Conservation (phyloP, 37 sponge, comb jelly and placozoan species). For the Agelas oroides region DNA sequence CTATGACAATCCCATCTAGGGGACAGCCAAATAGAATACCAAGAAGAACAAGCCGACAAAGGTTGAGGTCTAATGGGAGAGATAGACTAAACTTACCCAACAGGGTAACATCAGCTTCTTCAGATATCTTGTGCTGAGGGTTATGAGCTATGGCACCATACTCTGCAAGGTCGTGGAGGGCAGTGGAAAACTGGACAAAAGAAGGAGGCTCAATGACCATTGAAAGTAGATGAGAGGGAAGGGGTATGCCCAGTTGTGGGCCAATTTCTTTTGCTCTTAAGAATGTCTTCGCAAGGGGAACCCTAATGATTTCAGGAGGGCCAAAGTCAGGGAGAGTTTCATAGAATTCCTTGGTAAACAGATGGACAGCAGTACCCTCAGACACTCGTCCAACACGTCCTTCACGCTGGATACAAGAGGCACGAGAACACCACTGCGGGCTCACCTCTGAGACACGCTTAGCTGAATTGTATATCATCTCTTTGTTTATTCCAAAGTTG, state of each 20-base stretch:
- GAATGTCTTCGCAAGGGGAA: conserved; percentile 23
- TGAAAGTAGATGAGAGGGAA: conserved; percentile 34
- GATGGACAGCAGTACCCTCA: conserved; percentile 50
- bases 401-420: conserved; percentile 54
- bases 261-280: conserved; percentile 46
- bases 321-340: conserved; percentile 24
- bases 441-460: conserved; percentile 15
- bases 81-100: conserved; percentile 50
- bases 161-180: conserved; percentile 27
- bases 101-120: conserved; percentile 32
- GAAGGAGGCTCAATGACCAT: conserved; percentile 47
- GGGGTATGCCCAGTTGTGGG: background rate
- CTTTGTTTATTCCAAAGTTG: conserved; percentile 48
- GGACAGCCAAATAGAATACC: conserved; percentile 62
- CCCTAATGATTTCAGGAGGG: conserved; percentile 35
- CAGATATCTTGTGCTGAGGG: background rate
- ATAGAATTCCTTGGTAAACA: conserved; percentile 37
- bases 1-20: conserved; percentile 49
- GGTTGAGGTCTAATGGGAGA: conserved; percentile 52
- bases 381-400: conserved; percentile 67
- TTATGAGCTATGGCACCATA: conserved; percentile 35
- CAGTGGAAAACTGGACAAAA: conserved; percentile 35
- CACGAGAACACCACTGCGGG: conserved; percentile 55
- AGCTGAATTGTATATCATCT: conserved; percentile 8
- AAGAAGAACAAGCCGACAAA: conserved; percentile 35